Conservation (phyloP, 2,113 vertebrate species). For the Piaya cayana region DNA sequence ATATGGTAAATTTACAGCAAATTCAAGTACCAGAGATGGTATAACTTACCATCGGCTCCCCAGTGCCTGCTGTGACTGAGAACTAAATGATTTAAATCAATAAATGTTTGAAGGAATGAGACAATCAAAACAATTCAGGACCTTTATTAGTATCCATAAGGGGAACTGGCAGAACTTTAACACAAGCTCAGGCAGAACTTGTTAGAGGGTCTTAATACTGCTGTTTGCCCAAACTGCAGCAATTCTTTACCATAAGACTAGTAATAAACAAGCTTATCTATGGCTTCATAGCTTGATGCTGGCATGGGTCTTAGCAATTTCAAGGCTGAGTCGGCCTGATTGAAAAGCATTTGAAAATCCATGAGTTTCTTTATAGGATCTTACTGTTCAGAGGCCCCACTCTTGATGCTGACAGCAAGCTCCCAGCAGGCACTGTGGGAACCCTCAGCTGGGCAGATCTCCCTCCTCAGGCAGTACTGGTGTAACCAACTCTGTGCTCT, state of each 20-base stretch:
- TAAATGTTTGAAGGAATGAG: constrained; percentile 7
- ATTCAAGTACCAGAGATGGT: neutral
- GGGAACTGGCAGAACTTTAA: neutral
- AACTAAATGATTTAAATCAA: constrained; percentile 1
- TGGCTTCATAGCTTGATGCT: neutral
- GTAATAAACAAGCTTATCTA: constrained; percentile 16
- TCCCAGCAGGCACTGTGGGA: neutral
- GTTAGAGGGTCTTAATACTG: neutral
- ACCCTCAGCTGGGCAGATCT: neutral
- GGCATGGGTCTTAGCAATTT: neutral
- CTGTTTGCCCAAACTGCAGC: neutral
- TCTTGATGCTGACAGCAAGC: neutral
- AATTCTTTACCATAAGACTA: constrained; percentile 1
- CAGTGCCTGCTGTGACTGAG: neutral
- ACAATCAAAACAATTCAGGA: neutral
- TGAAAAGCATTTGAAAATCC: neutral
- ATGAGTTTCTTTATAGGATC: neutral
- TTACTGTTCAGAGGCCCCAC: neutral
- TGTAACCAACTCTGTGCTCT: neutral
- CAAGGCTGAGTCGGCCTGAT: constrained; percentile 1
- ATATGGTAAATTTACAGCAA: constrained; percentile 25
- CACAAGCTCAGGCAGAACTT: neutral
- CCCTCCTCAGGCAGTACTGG: neutral
- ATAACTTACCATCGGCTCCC: constrained; percentile 19
- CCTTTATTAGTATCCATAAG: neutral